Base-by-base conservation (phyloP, 2,888 invertebrate species). In the Chirona hameri region DNA sequence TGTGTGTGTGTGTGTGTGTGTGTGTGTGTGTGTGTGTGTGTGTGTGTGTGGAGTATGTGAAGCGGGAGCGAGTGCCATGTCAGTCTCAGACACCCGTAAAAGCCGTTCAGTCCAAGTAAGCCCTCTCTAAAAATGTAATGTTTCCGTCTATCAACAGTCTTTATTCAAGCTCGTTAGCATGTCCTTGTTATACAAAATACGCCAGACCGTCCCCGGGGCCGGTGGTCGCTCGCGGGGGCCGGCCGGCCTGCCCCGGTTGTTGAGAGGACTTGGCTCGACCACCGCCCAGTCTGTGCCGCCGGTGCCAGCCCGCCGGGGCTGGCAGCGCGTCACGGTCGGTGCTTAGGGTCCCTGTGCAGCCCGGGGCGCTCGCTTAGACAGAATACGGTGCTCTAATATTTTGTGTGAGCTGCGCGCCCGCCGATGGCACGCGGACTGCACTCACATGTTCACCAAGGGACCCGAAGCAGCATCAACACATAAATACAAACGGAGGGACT, bases 381-480 rank as follows among this genome's bases (percentile, higher is more conserved):
- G 29, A 76, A 76, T 76, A 76, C 39, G 76, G 76, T 76, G 76
- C 76, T 76, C 76, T 31, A 76, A 76, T 76, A 76, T 76, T 76
- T 76, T 76, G 76, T 39, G 39, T 76, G 39, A 29, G 76, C 14
- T 5, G 21, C 39, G 39, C 9, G 39, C 39, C 76, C 76, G 21
- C 39, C 10, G 76, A 29, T 76, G 76, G 3, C 15, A 14, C 9
- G 10, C 76, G 21, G 76, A 39, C 76, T 9, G 39, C 76, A 76
- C 76, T 76, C 39, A 76, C 10, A 76, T 76, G 76, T 76, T 76
- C 76, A 76, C 76, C 76, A 76, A 76, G 76, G 76, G 76, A 76
- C 76, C 76, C 14, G 76, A 76, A 76, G 76, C 76, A 76, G 76
- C 76, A 76, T 76, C 1, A 39, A 76, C 31, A 39, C 10, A 76